Evolutionary conservation across 2,797 vertebrate species (phyloP), one percentile per base, ranked within the genome.

Genomic region (Phataginus tricuspis): DNA sequence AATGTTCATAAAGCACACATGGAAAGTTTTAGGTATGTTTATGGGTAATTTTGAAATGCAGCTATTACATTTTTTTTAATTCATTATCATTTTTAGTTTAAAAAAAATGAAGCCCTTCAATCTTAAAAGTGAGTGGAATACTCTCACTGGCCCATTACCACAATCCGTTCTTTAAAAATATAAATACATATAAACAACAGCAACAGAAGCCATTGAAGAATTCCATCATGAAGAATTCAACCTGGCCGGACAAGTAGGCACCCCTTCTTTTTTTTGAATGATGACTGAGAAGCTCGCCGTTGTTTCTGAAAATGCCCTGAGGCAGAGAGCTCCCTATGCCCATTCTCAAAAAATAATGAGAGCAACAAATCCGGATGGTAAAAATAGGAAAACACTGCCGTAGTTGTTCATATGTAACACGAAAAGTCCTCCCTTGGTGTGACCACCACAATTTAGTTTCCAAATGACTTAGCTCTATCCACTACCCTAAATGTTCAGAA

Each of bases 41-140:
- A 91, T 89, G 27, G 51, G 31, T 91, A 79, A 74, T 45, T 68
- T 75, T 95, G 16, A 96, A 77, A 95, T 69, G 57, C 0, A 42
- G 51, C 31, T 25, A 34, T 23, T 53, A 25, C 25, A 80, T 10
- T 57, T 66, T 66, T 75, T 92, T 57, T 49, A 93, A 55, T 42
- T 86, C 29, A 61, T 10, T 57, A 23, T 82, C 69, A 31, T 77
- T 34, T 31, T 87, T 29, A 57, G 29, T n/a, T 83, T 63, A 61
- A 10, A 59, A 86, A 84, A 79, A 29, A 34, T 3, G 3, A 63
- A 90, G n/a, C 3, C 45, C n/a, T 64, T 37, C 37, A 90, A 68
- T 75, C 53, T 87, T 31, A 23, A 55, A 89, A 53, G 57, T 37
- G 29, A 27, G n/a, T 63, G n/a, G 34, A 74, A 37, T 13, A 85